Base-by-base conservation (phyloP, 2,797 vertebrate species). In the Lagocephalus sceleratus region DNA sequence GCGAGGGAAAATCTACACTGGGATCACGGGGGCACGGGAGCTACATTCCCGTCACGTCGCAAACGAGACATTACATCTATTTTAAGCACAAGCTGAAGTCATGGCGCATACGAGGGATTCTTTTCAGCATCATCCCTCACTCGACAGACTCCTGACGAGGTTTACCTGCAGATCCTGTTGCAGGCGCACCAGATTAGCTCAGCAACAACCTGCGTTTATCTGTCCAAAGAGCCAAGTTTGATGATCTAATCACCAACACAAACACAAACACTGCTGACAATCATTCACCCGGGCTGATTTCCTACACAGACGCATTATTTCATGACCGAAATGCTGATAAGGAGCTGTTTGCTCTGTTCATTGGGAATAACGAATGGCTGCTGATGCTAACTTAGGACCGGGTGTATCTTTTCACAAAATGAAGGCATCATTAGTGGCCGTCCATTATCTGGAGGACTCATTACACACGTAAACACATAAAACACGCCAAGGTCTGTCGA, bases 81-180 rank as follows among this genome's bases (percentile, higher is more conserved):
- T 38, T 6, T 25, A 40, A 51, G 26, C 50, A 47, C 50, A 65
- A 71, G 21, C 52, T 66, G 52, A 60, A 59, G 12, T 39, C 35
- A 10, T 17, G 51, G 56, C 49, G 51, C 48, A 40, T 25, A 41
- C 47, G 54, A 9, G 17, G 67, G 66, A 82, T 83, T 55, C 45
- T 53, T 68, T 55, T 35, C 45, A 57, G 55, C 55, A 54, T 81
- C 68, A 41, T 71, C 64, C 56, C 63, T 64, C 41, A 50, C 71
- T 60, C 54, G 39, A 32, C 42, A n/a, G 42, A 49, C 71, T 55
- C 16, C 32, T 14, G 32, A 35, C 32, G 14, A 4, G 11, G 32
- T 35, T 35, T 35, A 25, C 61, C 63, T 53, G 79, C 32, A 66
- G 57, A 57, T 29, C 22, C 65, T 48, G 41, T 23, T 51, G 39